These are phyloP conservation scores for Clarias platycephalus DNA, from an alignment of 2,797 vertebrate genomes.

Conservation along the genomic window DNA sequence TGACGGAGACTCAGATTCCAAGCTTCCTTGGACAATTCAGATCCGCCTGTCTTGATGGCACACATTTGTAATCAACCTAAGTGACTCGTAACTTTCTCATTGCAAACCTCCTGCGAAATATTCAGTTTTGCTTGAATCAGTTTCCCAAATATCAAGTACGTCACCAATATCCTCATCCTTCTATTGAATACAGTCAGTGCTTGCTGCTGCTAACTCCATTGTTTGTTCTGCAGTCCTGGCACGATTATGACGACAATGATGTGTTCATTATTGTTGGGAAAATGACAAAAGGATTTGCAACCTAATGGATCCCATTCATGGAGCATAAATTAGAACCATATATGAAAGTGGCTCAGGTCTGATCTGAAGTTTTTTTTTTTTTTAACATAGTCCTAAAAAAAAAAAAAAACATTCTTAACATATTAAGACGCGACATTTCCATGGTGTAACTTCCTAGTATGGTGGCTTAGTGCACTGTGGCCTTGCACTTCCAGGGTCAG, in stretches of 20 bases:
- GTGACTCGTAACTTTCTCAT: neutral
- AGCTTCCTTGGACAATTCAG: neutral
- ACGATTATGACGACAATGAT: neutral
- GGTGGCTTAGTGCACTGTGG: no score
- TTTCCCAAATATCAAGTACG: neutral
- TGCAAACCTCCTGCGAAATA: neutral
- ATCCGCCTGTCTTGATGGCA: neutral
- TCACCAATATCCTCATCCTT: conserved; percentile 15
- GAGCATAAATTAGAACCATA: neutral
- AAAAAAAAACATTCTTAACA: neutral
- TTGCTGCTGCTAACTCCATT: neutral
- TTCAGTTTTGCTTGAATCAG: conserved; percentile 9
- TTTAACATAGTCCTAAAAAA: neutral
- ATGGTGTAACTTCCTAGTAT: neutral
- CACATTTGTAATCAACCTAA: neutral
- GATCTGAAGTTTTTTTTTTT: neutral
- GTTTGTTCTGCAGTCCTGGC: neutral
- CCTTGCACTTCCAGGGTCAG: no score
- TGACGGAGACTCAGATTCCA: neutral
- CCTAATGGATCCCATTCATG: neutral
- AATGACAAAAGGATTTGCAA: neutral
- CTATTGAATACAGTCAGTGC: neutral
- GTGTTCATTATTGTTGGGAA: neutral
- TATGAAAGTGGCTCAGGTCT: neutral
- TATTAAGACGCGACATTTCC: neutral